Base-by-base conservation (phyloP, 1,140 invertebrate genomes). In the Elymnias hypermnestra region DNA sequence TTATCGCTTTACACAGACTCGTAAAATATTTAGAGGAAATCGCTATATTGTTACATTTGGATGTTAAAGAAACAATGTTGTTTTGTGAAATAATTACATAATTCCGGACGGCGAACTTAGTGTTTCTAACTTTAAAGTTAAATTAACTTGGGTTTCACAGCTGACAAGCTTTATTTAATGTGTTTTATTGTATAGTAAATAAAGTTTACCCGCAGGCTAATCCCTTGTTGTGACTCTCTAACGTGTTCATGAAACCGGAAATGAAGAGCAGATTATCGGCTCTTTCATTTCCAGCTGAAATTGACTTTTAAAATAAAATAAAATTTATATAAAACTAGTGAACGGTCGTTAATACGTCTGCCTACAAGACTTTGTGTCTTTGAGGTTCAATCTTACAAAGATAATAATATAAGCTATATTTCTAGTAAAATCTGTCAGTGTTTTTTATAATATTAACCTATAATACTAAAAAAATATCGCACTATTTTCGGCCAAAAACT, bases 61-160 rank as follows among this genome's bases (percentile, higher is more conserved):
- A 4, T 4, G 23, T 13, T 29, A 6, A 5, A 4, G 26, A 29
- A 29, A 29, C 26, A 29, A 29, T 29, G 26, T 29, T 29, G 26
- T 29, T 12, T 12, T 5, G 26, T 29, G 13, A 29, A 13, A 29
- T 29, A 29, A 29, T 29, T 29, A 29, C 10, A 29, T 29, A 29
- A 5, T 29, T 9, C 26, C 10, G 26, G 26, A 12, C 26, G 10
- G 10, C 9, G 13, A 29, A 29, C 26, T 29, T 29, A 9, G 26
- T 29, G 13, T 10, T 8, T 12, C 26, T 29, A 8, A 29, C 26
- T 29, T 7, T 22, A 22, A 22, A 8, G 4, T 29, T 7, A 29
- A 12, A 29, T 10, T 29, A 29, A 29, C 26, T 29, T 29, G 9
- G 10, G 13, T 5, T 29, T 29, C 26, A 29, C 10, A 29, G 26